Evolutionary conservation across 2,113 vertebrate genomes (phyloP), one percentile per base, ranked within the genome.

Genomic region (Lasiurus borealis): DNA sequence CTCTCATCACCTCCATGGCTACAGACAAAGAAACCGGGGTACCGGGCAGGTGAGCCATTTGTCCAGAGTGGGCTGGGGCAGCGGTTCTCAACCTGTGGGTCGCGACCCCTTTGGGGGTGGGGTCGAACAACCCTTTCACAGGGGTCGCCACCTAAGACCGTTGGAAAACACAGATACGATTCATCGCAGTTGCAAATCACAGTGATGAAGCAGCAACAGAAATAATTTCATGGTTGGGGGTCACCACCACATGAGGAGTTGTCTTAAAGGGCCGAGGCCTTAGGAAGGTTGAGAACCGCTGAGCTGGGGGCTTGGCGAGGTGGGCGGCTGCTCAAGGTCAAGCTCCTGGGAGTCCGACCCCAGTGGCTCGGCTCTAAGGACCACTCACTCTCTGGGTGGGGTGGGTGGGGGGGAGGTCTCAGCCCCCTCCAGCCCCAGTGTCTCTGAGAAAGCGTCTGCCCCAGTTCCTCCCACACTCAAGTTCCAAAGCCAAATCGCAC

Each of bases 401-500:
- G 29, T 16, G n/a, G n/a, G n/a, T 16, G 68, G 10, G 40, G 36
- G 1, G 11, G 1, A 57, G 23, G 12, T 27, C 71, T 27, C 73
- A 44, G n/a, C 7, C 25, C 21, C 46, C 18, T 3, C 1, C 11
- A 40, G 40, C 29, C 64, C 31, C 34, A 34, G 4, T 0, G 8
- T n/a, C 54, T 15, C 29, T 1, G 46, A 71, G 54, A 69, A 84
- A 40, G 25, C 3, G 27, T 75, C 85, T 25, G 9, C 68, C 57
- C 72, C 40, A 1, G 0, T 34, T 95, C 1, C 6, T 88, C 76
- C 89, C 12, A 2, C 0, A 0, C 86, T 73, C 64, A 92, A 92
- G 95, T 94, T 95, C 86, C 75, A 75, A 59, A 25, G 80, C 31
- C 1, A 0, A 86, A 96, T n/a, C 85, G 85, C 89, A 92, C 8